Percentiles rank a stretch among this genome's conserved stretches.
phyloP scores from a whole-genome alignment of 2,797 vertebrate species.

The Novumbra hubbsi region DNA sequence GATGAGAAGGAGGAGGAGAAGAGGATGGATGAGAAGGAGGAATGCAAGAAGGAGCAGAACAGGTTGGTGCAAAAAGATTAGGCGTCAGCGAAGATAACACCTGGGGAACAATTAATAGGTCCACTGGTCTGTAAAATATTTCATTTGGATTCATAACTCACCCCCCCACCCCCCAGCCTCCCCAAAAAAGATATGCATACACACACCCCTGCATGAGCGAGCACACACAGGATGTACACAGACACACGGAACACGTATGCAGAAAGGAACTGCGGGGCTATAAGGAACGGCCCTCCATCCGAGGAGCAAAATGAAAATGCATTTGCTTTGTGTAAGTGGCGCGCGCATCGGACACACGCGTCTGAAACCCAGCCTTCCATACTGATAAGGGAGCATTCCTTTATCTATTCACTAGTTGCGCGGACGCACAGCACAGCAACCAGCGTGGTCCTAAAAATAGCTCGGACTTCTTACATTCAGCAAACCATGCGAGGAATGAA shows the following conservation, averaged over 20 bases:
- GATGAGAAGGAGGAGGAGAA: conserved; percentile 41
- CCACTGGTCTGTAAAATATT: conserved; percentile 90
- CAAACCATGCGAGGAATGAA: conserved; percentile 9
- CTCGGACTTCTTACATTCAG: neutral
- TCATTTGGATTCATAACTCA: conserved; percentile 82
- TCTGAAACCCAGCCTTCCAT: conserved; percentile 24
- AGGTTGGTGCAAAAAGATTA: conserved; percentile 83
- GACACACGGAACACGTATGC: neutral
- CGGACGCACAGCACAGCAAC: conserved; percentile 21
- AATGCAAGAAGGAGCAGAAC: conserved; percentile 56
- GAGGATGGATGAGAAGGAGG: conserved; percentile 4
- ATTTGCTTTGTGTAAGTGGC: conserved; percentile 29
- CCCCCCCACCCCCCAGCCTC: conserved; percentile 51
- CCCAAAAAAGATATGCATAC: conserved; percentile 33
- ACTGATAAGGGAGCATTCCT: conserved; percentile 30
- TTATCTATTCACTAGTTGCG: conserved; percentile 27
- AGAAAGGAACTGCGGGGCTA: too few species aligned
- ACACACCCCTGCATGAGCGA: conserved; percentile 24
- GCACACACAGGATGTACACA: conserved; percentile 30
- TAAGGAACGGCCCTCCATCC: too few species aligned
- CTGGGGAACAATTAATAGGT: conserved; percentile 91
- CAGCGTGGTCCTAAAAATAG: conserved; percentile 14
- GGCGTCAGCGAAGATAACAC: conserved; percentile 83
- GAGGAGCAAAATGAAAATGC: conserved; percentile 19
- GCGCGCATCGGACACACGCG: conserved; percentile 13